Conservation (phyloP, 1,140 invertebrate genomes). For the Anastatus disparis region DNA sequence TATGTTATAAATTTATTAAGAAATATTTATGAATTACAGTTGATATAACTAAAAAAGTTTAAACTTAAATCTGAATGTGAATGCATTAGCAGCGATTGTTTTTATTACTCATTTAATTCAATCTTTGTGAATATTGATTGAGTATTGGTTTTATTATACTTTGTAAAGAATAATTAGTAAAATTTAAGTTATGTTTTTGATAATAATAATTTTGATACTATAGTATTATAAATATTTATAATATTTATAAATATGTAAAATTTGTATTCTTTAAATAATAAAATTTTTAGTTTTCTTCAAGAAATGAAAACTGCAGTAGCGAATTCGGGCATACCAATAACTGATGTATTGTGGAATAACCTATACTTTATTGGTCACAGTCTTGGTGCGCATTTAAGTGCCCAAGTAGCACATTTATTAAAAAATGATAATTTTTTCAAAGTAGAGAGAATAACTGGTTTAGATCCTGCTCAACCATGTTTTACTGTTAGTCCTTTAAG, state of each 20-base stretch:
- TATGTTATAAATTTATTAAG: too few species aligned
- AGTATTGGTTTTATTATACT: too few species aligned
- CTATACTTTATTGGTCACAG: slow-evolving; percentile 6
- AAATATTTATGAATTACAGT: too few species aligned
- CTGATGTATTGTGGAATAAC: background rate
- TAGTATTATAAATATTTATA: too few species aligned
- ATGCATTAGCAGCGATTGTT: too few species aligned
- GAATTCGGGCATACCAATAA: background rate
- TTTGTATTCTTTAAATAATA: too few species aligned
- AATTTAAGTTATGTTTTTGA: background rate
- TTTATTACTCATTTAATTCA: too few species aligned
- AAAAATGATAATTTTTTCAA: background rate
- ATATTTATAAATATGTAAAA: too few species aligned
- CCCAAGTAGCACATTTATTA: slow-evolving; percentile 1
- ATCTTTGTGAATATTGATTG: background rate
- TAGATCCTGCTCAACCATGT: slow-evolving; percentile 75
- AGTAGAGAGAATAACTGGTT: slow-evolving; percentile 63
- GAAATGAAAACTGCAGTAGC: background rate
- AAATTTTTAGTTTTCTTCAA: background rate
- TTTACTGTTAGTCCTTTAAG: slow-evolving; percentile 65
- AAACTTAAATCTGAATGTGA: too few species aligned
- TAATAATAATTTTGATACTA: too few species aligned
- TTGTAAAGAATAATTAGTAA: too few species aligned
- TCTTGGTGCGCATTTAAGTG: slow-evolving; percentile 3
- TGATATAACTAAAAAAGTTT: too few species aligned